Evolutionary conservation across 2,113 vertebrate species (phyloP).

Genomic region (Atlantisia rogersi): DNA sequence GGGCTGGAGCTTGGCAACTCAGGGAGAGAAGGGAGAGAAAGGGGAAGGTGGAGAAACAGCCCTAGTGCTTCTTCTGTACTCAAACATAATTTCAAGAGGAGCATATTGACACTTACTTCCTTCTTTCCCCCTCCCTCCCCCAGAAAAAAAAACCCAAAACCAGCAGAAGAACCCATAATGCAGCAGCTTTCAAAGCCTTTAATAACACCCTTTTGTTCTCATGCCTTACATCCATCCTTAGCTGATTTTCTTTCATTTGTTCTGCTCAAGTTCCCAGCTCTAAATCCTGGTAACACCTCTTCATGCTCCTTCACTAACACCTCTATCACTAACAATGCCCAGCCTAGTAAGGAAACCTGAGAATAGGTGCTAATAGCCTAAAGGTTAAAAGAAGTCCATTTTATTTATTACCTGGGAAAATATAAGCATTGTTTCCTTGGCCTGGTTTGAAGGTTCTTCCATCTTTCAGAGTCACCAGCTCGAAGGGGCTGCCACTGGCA

Average conservation of each 20-base stretch:
- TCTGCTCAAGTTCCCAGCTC: neutral
- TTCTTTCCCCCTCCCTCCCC: neutral
- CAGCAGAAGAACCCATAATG: accelerated
- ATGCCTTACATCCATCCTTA: neutral
- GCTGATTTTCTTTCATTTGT: neutral
- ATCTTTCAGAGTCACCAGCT: constrained; percentile 84
- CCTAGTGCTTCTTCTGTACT: too few relatives aligned
- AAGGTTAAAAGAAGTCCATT: neutral
- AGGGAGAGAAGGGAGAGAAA: neutral
- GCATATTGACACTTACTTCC: accelerated
- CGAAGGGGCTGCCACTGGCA: constrained; percentile 95
- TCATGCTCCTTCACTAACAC: accelerated
- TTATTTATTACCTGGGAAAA: constrained; percentile 88
- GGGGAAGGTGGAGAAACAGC: neutral
- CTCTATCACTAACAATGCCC: neutral
- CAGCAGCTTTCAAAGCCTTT: neutral
- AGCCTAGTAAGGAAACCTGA: accelerated
- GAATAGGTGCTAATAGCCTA: neutral
- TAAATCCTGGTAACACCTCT: neutral
- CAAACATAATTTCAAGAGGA: neutral
- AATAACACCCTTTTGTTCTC: neutral
- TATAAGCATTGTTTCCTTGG: constrained; percentile 97
- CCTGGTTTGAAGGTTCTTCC: constrained; percentile 88
- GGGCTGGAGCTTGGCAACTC: neutral
- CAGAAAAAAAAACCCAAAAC: too few relatives aligned